Evolutionary conservation across 2,113 vertebrate species (phyloP).

Genomic region (Taurulus bubalis): DNA sequence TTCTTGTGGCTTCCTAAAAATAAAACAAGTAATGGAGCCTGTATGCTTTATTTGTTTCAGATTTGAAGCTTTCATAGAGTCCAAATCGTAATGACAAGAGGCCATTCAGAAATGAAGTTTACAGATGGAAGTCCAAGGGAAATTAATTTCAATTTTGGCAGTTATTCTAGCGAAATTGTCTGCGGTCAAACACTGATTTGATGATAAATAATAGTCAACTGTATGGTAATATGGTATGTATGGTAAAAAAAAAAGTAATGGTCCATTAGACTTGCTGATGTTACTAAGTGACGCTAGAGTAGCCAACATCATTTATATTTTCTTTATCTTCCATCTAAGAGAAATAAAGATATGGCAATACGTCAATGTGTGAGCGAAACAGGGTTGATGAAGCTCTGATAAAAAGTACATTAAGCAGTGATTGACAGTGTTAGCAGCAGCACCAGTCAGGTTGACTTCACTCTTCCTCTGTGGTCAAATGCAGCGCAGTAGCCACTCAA

Average conservation of each 20-base stretch:
- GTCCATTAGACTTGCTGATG: slow-evolving; percentile 9
- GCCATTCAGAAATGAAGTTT: slow-evolving; percentile 23
- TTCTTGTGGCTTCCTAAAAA: slow-evolving; percentile 61
- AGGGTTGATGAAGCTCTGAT: neutral
- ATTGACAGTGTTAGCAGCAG: neutral
- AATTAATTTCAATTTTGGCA: slow-evolving; percentile 19
- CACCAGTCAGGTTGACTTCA: slow-evolving; percentile 2
- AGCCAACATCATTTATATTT: neutral
- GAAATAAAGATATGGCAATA: neutral
- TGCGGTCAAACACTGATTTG: slow-evolving; percentile 5
- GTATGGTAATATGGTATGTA: no score
- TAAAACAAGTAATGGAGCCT: slow-evolving; percentile 48
- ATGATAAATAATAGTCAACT: neutral
- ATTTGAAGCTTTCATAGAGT: slow-evolving; percentile 26
- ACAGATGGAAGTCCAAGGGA: slow-evolving; percentile 9
- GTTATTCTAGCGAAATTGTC: slow-evolving; percentile 6
- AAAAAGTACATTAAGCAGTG: neutral
- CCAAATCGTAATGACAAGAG: slow-evolving; percentile 30
- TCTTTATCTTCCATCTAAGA: neutral
- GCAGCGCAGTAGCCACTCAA: neutral
- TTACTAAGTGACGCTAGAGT: neutral
- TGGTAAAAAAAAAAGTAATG: neutral
- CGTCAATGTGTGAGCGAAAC: neutral
- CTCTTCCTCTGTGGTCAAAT: slow-evolving; percentile 2
- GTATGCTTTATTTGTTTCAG: slow-evolving; percentile 53